A percentile compares a stretch with the other conserved stretches of the same genome.
Evolutionary conservation across 2,113 vertebrate species (phyloP).

Genomic region (Atherinomorus stipes): DNA sequence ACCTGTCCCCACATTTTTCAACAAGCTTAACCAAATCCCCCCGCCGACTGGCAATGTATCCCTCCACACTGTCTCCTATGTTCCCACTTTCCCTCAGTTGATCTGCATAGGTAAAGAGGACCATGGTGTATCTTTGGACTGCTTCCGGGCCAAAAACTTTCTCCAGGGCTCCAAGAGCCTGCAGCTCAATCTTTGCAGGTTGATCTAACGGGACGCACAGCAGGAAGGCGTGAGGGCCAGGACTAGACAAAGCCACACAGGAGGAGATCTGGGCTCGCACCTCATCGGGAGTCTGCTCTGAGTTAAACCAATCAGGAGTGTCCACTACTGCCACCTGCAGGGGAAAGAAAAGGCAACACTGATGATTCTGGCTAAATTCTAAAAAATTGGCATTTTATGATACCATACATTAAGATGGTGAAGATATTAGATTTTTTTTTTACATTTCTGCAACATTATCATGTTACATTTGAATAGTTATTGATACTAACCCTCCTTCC

Average conservation of each 20-base stretch:
- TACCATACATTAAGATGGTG: not conserved
- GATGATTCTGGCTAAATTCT: not conserved
- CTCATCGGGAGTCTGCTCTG: constrained; percentile 70
- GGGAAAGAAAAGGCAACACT: not conserved
- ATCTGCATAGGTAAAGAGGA: constrained; percentile 80
- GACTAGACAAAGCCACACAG: constrained; percentile 76
- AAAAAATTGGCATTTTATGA: not conserved
- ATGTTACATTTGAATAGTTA: not conserved
- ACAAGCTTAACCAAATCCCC: constrained; percentile 80
- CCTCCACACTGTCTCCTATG: constrained; percentile 60
- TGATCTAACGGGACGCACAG: constrained; percentile 82
- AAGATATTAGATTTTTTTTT: not conserved
- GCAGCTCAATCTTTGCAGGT: constrained; percentile 68
- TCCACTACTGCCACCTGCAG: constrained; percentile 81
- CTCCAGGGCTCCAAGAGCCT: constrained; percentile 65
- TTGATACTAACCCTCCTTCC: constrained; percentile 66
- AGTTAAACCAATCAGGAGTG: constrained; percentile 82
- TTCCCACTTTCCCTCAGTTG: constrained; percentile 54
- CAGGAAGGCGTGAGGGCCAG: constrained; percentile 82
- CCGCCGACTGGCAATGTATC: constrained; percentile 71
- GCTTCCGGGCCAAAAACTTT: constrained; percentile 68
- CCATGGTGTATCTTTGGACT: constrained; percentile 64
- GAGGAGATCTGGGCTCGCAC: constrained; percentile 77
- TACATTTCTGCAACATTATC: too few species aligned
- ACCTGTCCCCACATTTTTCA: constrained; percentile 80